A percentile compares a stretch with the other conserved stretches of the same genome.
These are phyloP conservation scores for Brachyrhaphis roseni DNA, from an alignment of 2,797 vertebrate genomes.

Conservation along the genomic window DNA sequence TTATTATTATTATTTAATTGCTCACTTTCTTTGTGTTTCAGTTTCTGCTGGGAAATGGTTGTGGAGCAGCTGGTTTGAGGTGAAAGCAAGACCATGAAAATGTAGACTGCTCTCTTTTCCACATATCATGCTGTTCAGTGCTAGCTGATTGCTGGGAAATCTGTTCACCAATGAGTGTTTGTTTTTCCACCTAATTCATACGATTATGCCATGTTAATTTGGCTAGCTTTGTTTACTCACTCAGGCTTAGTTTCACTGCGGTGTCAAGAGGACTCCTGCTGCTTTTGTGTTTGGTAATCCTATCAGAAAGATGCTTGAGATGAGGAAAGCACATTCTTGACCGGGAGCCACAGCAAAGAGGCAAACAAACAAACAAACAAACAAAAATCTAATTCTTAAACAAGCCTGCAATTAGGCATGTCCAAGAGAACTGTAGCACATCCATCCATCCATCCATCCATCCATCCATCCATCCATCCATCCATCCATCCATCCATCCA, in stretches of 20 bases:
- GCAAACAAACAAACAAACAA: not conserved
- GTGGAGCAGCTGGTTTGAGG: not conserved
- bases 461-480: no score
- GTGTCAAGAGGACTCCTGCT: not conserved
- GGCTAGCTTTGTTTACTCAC: constrained; percentile 6
- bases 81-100: not conserved
- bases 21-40: constrained; percentile 35
- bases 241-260: not conserved
- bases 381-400: not conserved
- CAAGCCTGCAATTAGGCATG: not conserved
- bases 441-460: no score
- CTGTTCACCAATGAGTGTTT: constrained; percentile 1
- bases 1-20: constrained; percentile 1
- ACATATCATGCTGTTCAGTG: not conserved
- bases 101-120: not conserved
- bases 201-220: not conserved
- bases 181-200: not conserved
- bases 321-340: constrained; percentile 10
- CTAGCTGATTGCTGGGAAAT: not conserved
- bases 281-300: constrained; percentile 8
- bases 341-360: not conserved
- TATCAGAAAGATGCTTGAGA: constrained; percentile 16
- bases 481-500: no score
- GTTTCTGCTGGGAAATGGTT: not conserved
- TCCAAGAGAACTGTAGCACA: not conserved